Conservation (phyloP, 2,888 invertebrate species). For the Latrodectus hesperus region DNA sequence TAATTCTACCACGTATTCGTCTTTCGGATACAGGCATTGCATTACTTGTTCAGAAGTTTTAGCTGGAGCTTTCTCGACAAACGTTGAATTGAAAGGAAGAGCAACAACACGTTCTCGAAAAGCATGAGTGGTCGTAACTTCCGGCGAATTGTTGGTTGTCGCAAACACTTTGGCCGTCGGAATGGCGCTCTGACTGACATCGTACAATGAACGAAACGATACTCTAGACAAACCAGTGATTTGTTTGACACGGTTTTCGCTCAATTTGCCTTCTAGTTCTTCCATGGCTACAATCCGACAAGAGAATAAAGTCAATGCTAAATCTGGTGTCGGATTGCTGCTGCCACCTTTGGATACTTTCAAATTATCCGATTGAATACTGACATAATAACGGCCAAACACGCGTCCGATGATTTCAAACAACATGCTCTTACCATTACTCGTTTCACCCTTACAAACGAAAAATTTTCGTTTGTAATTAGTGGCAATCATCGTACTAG, state of each 20-base stretch:
- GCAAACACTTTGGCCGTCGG: conserved; percentile 24
- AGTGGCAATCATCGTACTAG: not conserved
- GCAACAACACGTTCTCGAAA: conserved; percentile 32
- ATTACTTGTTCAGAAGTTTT: conserved; percentile 25
- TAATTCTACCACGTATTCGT: not conserved
- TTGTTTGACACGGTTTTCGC: not conserved
- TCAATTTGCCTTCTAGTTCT: conserved; percentile 12
- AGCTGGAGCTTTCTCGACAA: not conserved
- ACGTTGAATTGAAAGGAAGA: conserved; percentile 11
- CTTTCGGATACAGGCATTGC: not conserved
- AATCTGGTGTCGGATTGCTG: conserved; percentile 12
- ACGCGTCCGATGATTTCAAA: not conserved
- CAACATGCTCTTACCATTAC: not conserved
- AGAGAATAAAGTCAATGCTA: conserved; percentile 20
- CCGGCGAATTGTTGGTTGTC: conserved; percentile 18
- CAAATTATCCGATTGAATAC: conserved; percentile 43
- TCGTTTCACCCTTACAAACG: not conserved
- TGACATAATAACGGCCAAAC: conserved; percentile 10
- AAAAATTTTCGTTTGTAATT: not conserved
- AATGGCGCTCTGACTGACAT: conserved; percentile 1
- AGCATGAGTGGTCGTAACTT: conserved; percentile 13
- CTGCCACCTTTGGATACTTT: not conserved
- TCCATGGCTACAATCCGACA: conserved; percentile 21
- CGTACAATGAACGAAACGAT: not conserved
- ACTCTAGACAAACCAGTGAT: not conserved